phyloP scores from a whole-genome alignment of 2,797 vertebrate species.

The Sebastes baramenuke region DNA sequence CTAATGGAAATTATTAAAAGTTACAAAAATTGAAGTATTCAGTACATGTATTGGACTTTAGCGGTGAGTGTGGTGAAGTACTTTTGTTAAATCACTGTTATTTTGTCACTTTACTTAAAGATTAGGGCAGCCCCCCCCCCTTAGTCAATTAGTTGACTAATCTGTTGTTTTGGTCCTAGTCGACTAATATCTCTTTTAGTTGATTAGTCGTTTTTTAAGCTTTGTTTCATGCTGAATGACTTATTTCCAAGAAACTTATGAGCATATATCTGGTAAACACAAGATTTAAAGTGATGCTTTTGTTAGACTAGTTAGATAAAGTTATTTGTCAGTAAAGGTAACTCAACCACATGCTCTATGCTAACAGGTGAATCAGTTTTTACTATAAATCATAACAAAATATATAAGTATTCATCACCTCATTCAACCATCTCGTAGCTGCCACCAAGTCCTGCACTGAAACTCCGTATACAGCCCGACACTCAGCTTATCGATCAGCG shows the following conservation, averaged over 20 bases:
- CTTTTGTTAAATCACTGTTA: not conserved
- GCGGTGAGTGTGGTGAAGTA: not conserved
- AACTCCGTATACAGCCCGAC: not conserved
- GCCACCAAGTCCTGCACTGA: not conserved
- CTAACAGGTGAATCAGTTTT: not conserved
- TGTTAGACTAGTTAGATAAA: not conserved
- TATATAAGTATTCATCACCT: not conserved
- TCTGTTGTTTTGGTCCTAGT: too few species aligned
- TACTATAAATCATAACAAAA: not conserved
- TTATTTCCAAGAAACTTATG: too few species aligned
- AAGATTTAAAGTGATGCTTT: too few species aligned
- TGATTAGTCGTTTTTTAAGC: too few species aligned
- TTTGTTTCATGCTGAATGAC: too few species aligned
- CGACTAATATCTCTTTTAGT: too few species aligned
- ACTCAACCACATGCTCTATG: not conserved
- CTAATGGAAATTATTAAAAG: not conserved
- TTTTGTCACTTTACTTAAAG: not conserved
- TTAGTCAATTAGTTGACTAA: accelerated
- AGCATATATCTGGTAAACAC: too few species aligned
- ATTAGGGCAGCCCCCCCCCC: too few species aligned
- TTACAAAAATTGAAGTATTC: not conserved
- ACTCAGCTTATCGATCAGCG: slow-evolving; percentile 16
- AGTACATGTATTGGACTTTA: not conserved
- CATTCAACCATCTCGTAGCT: not conserved
- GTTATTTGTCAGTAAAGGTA: not conserved